These are phyloP conservation scores for Eurois occulta DNA, from an alignment of 2,888 invertebrate species.

Conservation along the genomic window DNA sequence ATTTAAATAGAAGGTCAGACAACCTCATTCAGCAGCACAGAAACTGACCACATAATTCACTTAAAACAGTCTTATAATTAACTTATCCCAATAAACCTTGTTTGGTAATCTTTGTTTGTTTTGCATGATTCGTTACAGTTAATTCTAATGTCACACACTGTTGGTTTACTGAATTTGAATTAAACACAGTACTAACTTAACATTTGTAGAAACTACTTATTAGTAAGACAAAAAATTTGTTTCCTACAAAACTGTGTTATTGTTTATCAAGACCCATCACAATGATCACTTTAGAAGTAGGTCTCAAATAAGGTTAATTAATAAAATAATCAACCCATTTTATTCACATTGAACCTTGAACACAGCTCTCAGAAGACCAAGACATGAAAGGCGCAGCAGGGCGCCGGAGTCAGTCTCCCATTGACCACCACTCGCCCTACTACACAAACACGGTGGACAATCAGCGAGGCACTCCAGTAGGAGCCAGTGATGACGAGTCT, in stretches of 20 bases:
- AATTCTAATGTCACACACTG: neutral
- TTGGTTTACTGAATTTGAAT: neutral
- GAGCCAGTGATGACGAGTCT: slow-evolving; percentile 89
- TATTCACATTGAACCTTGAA: neutral
- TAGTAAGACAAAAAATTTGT: neutral
- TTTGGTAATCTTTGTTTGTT: neutral
- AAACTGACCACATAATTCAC: neutral
- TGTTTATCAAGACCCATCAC: neutral
- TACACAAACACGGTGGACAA: slow-evolving; percentile 80
- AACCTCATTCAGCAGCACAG: neutral
- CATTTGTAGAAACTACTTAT: neutral
- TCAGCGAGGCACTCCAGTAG: slow-evolving; percentile 86
- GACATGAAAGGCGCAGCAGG: slow-evolving; percentile 87
- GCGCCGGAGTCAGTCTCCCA: slow-evolving; percentile 85
- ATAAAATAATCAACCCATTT: neutral
- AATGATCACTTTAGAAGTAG: neutral
- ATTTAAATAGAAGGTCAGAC: neutral
- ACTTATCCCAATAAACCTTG: neutral
- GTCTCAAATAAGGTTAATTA: neutral
- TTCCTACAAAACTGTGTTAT: neutral
- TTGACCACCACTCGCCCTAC: slow-evolving; percentile 81
- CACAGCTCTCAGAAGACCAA: slow-evolving; percentile 88
- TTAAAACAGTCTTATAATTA: neutral
- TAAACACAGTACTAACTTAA: neutral
- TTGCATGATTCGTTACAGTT: neutral